These are phyloP conservation scores for Miltochrista miniata DNA, from an alignment of 2,888 invertebrate species.

Conservation along the genomic window DNA sequence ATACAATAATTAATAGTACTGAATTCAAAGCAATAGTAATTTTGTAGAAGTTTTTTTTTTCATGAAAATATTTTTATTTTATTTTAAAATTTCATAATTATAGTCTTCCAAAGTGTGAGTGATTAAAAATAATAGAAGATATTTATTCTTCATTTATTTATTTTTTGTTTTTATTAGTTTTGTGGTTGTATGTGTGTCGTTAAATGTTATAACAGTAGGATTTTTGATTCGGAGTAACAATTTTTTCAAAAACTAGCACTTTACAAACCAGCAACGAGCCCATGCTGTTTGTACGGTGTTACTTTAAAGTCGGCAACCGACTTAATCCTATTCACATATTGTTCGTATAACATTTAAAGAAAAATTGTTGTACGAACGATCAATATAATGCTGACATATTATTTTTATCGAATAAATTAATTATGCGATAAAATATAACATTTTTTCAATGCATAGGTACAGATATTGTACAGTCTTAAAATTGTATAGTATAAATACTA, in stretches of 20 bases:
- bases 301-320: slow-evolving; percentile 36
- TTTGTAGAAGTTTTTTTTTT: slow-evolving; percentile 41
- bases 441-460: slow-evolving; percentile 45
- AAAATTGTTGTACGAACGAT: slow-evolving; percentile 37
- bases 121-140: slow-evolving; percentile 49
- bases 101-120: slow-evolving; percentile 80
- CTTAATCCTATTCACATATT: slow-evolving; percentile 22
- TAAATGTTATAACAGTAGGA: slow-evolving; percentile 11
- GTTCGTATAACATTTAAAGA: slow-evolving; percentile 42
- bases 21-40: slow-evolving; percentile 69
- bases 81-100: slow-evolving; percentile 61
- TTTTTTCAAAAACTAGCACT: slow-evolving; percentile 54
- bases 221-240: slow-evolving; percentile 67
- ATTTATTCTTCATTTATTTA: slow-evolving; percentile 29
- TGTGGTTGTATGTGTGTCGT: slow-evolving; percentile 5
- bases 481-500: slow-evolving; percentile 33
- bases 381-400: too few relatives aligned
- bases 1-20: slow-evolving; percentile 54
- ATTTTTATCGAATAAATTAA: slow-evolving; percentile 19
- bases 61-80: slow-evolving; percentile 39
- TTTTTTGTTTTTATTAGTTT: slow-evolving; percentile 5
- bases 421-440: slow-evolving; percentile 29
- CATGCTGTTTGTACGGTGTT: slow-evolving; percentile 64
- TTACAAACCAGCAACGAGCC: slow-evolving; percentile 68
- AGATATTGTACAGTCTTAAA: slow-evolving; percentile 52